Base-by-base conservation (phyloP, 2,888 invertebrate genomes). In the Terebella lapidaria region DNA sequence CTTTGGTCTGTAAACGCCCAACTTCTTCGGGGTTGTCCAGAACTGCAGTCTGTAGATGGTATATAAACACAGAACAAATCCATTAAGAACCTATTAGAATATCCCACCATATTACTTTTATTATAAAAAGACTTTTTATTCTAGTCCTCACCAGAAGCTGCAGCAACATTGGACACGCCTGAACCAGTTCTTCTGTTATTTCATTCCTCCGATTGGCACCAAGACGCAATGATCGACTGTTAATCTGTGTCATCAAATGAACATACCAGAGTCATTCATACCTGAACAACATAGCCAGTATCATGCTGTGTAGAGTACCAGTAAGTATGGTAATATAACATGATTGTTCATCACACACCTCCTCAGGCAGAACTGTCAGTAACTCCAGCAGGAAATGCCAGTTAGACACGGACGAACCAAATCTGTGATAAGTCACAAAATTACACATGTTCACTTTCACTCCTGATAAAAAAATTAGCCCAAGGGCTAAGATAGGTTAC, bases 341-440 rank as follows among this genome's bases (percentile, higher is more conserved):
- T n/a, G 10, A 35, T n/a, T 15, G n/a, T n/a, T n/a, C n/a, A n/a
- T n/a, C n/a, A n/a, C n/a, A n/a, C 60, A 94, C 88, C 86, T 99
- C 97, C 83, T 99, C 97, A 3, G 97, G 96, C 73, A 97, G 83
- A 27, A 96, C 91, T 53, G 91, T 94, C 68, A 99, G 84, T 68
- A 97, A 87, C 85, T 95, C 94, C 70, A 97, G 80, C 61, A 97
- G 83, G 27, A 93, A 92, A 85, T 89, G 90, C 67, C 91, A 84
- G 27, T 85, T 81, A 42, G 79, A 75, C 18, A 73, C 67, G 62
- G 74, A 76, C 35, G 65, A 67, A 45, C 78, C 79, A 73, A 78
- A 79, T 64, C 81, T 80, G 63, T 22, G 28, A 29, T n/a, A 35
- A 35, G n/a, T 35, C n/a, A 35, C 10, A 35, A 35, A 35, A 10